Percentiles rank a stretch among this genome's conserved stretches.
phyloP scores from a whole-genome alignment of 2,113 vertebrate species.

The Bubo blakistoni region DNA sequence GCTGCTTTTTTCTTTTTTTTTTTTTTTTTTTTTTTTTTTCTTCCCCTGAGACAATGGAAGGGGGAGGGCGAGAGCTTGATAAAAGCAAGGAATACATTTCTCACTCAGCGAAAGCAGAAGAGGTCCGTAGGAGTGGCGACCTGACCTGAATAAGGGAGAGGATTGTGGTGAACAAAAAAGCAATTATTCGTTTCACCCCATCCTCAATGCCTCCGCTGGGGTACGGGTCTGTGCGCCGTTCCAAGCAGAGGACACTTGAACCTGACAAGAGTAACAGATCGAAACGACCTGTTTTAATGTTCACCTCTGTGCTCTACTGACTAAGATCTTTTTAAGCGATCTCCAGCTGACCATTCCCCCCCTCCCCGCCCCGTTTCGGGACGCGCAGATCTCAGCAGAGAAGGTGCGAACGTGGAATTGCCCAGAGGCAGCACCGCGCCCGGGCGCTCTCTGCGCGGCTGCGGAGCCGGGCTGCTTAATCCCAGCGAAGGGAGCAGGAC shows the following conservation, averaged over 20 bases:
- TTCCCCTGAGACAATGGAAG: not conserved
- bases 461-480: not conserved
- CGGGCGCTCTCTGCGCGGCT: not conserved
- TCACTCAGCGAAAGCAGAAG: not conserved
- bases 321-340: not conserved
- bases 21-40: too few relatives aligned
- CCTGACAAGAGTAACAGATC: not conserved
- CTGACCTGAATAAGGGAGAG: not conserved
- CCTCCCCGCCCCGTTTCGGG: accelerated
- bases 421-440: not conserved
- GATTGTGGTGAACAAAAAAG: not conserved
- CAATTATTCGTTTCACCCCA: not conserved
- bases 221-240: not conserved
- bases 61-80: not conserved
- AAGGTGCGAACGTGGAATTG: not conserved
- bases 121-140: not conserved
- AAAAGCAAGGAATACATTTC: not conserved
- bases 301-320: not conserved
- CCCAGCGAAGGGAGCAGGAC: not conserved
- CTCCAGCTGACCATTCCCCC: not conserved
- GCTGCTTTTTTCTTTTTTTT: too few relatives aligned
- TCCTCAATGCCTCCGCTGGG: not conserved
- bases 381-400: not conserved
- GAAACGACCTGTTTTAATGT: not conserved
- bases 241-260: not conserved